Evolutionary conservation across 2,888 invertebrate genomes (phyloP), one percentile per base, ranked within the genome.

Genomic region (Amblyteles armatorius): DNA sequence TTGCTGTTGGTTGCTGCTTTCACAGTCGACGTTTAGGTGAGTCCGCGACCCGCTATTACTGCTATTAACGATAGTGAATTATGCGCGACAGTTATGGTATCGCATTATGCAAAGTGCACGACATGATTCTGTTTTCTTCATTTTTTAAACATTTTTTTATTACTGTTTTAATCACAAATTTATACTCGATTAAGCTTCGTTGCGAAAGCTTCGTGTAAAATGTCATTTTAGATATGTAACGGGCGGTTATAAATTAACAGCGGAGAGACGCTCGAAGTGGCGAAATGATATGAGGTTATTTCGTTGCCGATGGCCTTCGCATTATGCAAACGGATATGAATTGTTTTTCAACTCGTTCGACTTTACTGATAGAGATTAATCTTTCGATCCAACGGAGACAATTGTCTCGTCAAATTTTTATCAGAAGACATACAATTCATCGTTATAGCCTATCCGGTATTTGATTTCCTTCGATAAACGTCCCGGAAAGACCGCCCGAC

Each of bases 11-110:
- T 40, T 40, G 40, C 40, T 55, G 55, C 55, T 72, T 81, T 87
- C 67, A 85, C 85, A 83, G 79, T 87, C 87, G 80, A 85, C 86
- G 86, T 88, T 87, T 89, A 88, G 91, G 92, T 92, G 87, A 90
- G 90, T 80, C 29, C 50, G 4, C 44, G 68, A 68, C 36, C 65
- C n/a, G 40, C 40, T 40, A 40, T 40, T 40, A 40, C 40, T 48
- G 36, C 55, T 33, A 40, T n/a, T 40, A 52, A 16, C 22, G 19
- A 57, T 57, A 29, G 60, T 29, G 60, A 60, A 60, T 60, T 29
- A 60, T 29, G 13, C 60, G 60, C 60, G 60, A 60, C 60, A 60
- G 22, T 60, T 60, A 40, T 40, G 11, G 16, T 40, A 55, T 40
- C 57, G 36, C 36, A 73, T 73, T 40, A 57, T 57, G 72, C 72